These are phyloP conservation scores for Hassar affinis DNA, from an alignment of 2,113 vertebrate species.

Conservation along the genomic window DNA sequence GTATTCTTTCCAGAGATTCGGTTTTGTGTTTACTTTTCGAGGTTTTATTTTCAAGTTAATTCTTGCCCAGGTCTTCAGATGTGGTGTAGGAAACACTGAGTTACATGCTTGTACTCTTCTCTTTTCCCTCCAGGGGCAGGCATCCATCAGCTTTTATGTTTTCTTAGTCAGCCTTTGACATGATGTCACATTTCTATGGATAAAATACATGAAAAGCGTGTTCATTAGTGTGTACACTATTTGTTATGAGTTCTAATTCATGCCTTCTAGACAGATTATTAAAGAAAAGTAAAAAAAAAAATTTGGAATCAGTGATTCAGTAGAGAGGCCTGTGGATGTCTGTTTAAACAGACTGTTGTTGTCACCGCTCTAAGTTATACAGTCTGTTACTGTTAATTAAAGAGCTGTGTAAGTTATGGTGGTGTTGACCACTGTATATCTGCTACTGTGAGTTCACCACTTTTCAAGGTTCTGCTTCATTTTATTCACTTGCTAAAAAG, in stretches of 20 bases:
- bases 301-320: not conserved
- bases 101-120: conserved; percentile 75
- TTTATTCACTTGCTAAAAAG: not conserved
- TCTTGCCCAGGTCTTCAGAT: conserved; percentile 28
- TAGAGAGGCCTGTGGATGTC: not conserved
- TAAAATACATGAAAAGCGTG: not conserved
- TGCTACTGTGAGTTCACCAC: not conserved
- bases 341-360: not conserved
- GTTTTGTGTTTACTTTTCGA: conserved; percentile 18
- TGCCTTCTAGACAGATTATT: not conserved
- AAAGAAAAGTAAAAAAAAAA: not conserved
- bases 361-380: not conserved
- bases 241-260: not conserved
- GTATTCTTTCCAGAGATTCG: conserved; percentile 32
- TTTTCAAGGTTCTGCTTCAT: not conserved
- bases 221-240: not conserved
- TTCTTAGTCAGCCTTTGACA: conserved; percentile 55
- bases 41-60: conserved; percentile 28
- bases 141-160: conserved; percentile 70
- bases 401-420: conserved; percentile 4
- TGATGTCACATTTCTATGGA: conserved; percentile 38
- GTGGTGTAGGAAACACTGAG: conserved; percentile 10
- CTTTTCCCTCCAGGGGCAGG: conserved; percentile 66
- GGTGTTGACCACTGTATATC: conserved; percentile 13
- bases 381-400: not conserved